These are phyloP conservation scores for Zaprionus bogoriensis DNA, from an alignment of 2,888 invertebrate genomes.

Conservation along the genomic window DNA sequence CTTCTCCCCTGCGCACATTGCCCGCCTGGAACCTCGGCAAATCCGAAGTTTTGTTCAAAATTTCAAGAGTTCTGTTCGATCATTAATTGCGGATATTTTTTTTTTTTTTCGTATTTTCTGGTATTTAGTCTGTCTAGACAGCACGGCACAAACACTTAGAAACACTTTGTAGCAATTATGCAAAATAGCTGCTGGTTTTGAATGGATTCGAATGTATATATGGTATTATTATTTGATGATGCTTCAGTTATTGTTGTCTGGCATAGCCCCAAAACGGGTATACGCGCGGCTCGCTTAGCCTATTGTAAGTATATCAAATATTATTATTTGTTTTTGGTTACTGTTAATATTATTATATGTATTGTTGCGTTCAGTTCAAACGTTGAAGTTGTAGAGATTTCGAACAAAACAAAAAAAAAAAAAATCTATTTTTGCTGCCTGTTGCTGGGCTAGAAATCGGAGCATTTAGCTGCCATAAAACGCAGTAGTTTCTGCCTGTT, in stretches of 20 bases:
- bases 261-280: constrained; percentile 2
- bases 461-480: too few relatives aligned
- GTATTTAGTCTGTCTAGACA: constrained; percentile 23
- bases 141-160: constrained; percentile 57
- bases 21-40: background rate
- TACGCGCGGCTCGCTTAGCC: background rate
- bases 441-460: too few relatives aligned
- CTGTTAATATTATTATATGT: constrained; percentile 2
- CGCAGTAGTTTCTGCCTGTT: background rate
- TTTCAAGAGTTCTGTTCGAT: constrained; percentile 8
- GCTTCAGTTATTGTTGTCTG: constrained; percentile 15
- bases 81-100: background rate
- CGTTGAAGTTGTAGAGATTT: background rate
- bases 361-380: constrained; percentile 1
- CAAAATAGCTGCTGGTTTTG: constrained; percentile 31
- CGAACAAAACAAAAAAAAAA: background rate
- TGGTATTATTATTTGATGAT: background rate
- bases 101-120: constrained; percentile 1
- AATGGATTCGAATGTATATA: constrained; percentile 8
- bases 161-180: constrained; percentile 47
- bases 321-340: background rate
- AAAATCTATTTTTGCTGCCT: background rate
- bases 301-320: background rate
- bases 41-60: background rate
- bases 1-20: background rate